phyloP scores from a whole-genome alignment of 2,797 vertebrate species.

The Calcarius lapponicus region DNA sequence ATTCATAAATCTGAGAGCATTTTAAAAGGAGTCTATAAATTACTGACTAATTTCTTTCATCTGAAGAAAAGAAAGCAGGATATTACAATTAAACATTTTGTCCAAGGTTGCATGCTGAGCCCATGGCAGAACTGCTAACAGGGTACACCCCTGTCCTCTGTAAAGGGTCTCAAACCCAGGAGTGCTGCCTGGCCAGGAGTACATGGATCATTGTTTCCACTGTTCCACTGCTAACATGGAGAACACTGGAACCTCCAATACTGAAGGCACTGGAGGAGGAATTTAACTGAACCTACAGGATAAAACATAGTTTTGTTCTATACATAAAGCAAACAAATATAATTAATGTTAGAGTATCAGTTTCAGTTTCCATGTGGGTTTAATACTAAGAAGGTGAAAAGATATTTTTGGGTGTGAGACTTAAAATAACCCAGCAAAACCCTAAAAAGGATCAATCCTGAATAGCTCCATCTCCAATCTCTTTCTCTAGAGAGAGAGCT shows the following conservation, averaged over 20 bases:
- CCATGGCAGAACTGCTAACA: neutral
- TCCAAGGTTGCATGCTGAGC: neutral
- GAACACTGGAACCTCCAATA: neutral
- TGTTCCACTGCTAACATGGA: neutral
- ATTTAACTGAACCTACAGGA: neutral
- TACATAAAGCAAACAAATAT: neutral
- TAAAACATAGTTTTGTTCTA: neutral
- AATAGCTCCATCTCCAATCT: neutral
- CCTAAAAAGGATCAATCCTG: neutral
- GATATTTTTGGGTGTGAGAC: neutral
- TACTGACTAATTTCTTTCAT: conserved; percentile 17
- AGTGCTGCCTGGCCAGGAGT: neutral
- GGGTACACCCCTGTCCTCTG: neutral
- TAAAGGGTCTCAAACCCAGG: neutral
- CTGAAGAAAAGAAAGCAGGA: conserved; percentile 1
- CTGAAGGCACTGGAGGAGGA: neutral
- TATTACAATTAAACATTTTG: neutral
- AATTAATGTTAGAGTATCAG: neutral
- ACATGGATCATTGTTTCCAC: neutral
- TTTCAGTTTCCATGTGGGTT: neutral
- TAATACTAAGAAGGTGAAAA: neutral
- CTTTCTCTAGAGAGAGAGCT: neutral
- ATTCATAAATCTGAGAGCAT: conserved; percentile 38
- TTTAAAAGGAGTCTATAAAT: conserved; percentile 24
- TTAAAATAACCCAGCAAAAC: neutral